A percentile compares a stretch with the other conserved stretches of the same genome.
phyloP scores from a whole-genome alignment of 2,888 invertebrate genomes.

The Macaria liturata region DNA sequence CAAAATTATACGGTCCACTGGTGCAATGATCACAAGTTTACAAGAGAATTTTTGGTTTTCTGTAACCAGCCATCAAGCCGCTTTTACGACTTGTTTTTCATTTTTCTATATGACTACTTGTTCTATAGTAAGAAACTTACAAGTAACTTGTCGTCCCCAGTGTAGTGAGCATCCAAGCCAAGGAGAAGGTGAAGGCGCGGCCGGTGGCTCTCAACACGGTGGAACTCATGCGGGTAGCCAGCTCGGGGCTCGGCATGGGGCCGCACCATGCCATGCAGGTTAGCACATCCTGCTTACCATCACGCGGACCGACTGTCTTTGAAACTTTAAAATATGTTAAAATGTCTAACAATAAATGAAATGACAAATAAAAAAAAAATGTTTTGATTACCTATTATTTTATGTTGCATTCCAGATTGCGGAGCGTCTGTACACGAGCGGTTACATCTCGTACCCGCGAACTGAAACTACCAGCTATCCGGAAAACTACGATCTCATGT shows the following conservation, averaged over 20 bases:
- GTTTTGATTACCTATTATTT: too few species aligned
- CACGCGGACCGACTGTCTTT: too few species aligned
- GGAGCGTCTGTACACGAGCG: slow-evolving; percentile 96
- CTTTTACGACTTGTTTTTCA: too few species aligned
- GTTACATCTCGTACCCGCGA: slow-evolving; percentile 98
- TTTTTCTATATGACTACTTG: too few species aligned
- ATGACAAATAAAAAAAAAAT: too few species aligned
- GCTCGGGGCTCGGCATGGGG: slow-evolving; percentile 95
- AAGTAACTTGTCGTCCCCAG: slow-evolving; percentile 63
- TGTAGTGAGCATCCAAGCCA: slow-evolving; percentile 89
- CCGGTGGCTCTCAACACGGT: slow-evolving; percentile 98
- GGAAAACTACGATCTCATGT: slow-evolving; percentile 96
- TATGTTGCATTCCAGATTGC: slow-evolving; percentile 69
- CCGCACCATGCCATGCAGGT: slow-evolving; percentile 95
- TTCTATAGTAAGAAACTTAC: too few species aligned
- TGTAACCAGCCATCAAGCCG: too few species aligned
- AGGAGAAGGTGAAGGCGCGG: slow-evolving; percentile 93
- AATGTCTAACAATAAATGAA: too few species aligned
- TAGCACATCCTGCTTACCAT: background rate
- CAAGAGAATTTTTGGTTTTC: too few species aligned
- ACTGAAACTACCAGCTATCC: slow-evolving; percentile 99
- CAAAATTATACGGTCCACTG: too few species aligned
- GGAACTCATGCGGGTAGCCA: slow-evolving; percentile 96
- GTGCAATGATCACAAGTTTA: too few species aligned
- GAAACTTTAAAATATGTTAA: too few species aligned